phyloP scores from a whole-genome alignment of 2,113 vertebrate genomes.

The Chionodraco myersi region DNA sequence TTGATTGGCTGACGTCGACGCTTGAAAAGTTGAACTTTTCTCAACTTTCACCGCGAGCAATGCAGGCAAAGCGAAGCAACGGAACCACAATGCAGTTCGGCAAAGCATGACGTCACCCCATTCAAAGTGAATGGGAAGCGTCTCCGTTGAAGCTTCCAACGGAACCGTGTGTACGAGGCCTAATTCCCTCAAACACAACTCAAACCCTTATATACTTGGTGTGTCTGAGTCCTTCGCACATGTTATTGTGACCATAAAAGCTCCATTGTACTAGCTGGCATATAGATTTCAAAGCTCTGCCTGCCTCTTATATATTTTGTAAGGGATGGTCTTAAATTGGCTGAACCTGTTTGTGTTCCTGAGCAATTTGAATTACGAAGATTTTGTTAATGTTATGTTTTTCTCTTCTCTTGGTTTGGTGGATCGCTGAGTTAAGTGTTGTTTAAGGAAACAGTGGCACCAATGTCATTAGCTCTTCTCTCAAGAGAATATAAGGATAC shows the following conservation, averaged over 20 bases:
- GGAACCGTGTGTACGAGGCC: no score
- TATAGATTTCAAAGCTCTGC: neutral
- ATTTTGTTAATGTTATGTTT: neutral
- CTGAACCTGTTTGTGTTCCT: slow-evolving; percentile 7
- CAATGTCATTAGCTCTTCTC: slow-evolving; percentile 11
- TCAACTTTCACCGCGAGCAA: no score
- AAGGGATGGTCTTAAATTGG: neutral
- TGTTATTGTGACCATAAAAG: neutral
- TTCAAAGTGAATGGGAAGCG: no score
- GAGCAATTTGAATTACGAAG: neutral
- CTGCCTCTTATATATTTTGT: neutral
- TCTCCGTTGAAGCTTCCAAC: no score
- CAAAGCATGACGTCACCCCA: no score
- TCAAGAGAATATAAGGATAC: slow-evolving; percentile 19
- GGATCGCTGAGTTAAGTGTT: slow-evolving; percentile 14
- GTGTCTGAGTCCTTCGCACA: neutral
- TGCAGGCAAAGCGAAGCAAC: no score
- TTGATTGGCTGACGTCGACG: no score
- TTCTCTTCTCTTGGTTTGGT: neutral
- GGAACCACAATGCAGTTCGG: no score
- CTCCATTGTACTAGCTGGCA: neutral
- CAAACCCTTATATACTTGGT: neutral
- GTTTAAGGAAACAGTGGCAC: slow-evolving; percentile 7
- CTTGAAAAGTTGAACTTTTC: no score
- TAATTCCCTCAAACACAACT: neutral